These are phyloP conservation scores for Macropis europaea DNA, from an alignment of 2,888 invertebrate species.

Conservation along the genomic window DNA sequence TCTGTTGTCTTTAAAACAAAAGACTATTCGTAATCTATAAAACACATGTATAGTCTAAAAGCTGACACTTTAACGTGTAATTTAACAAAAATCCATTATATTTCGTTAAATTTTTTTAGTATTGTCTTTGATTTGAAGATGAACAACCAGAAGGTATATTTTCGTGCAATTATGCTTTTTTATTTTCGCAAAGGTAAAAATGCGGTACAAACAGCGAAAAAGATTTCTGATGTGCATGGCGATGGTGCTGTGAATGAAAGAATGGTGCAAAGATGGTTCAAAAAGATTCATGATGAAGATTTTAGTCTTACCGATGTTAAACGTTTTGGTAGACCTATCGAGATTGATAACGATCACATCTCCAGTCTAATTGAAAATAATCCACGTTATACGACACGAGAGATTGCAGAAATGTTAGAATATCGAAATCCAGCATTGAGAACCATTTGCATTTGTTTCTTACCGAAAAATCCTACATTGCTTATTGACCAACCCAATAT, in stretches of 20 bases:
- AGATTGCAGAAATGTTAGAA: too few species aligned
- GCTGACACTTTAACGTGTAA: neutral
- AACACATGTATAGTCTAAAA: too few species aligned
- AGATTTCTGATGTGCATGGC: neutral
- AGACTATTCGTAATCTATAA: neutral
- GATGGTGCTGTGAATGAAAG: neutral
- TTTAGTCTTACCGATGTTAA: conserved; percentile 3
- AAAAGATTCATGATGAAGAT: conserved; percentile 4
- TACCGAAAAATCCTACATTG: too few species aligned
- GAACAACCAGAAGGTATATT: neutral
- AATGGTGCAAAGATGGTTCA: neutral
- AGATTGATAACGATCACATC: neutral
- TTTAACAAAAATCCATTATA: neutral
- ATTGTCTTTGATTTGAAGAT: neutral
- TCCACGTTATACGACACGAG: neutral
- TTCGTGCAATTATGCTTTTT: neutral
- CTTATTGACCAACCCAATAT: too few species aligned
- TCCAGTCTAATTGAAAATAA: neutral
- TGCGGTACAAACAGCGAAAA: neutral
- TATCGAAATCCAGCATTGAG: neutral
- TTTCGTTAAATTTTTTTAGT: neutral
- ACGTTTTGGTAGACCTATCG: neutral
- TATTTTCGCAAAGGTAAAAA: neutral
- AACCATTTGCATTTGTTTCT: neutral
- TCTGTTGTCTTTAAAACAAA: conserved; percentile 8